Percentiles rank a stretch among this genome's conserved stretches.
These are phyloP conservation scores for Cremastobaeus sp. DNA, from an alignment of 2,888 invertebrate species.

Conservation along the genomic window DNA sequence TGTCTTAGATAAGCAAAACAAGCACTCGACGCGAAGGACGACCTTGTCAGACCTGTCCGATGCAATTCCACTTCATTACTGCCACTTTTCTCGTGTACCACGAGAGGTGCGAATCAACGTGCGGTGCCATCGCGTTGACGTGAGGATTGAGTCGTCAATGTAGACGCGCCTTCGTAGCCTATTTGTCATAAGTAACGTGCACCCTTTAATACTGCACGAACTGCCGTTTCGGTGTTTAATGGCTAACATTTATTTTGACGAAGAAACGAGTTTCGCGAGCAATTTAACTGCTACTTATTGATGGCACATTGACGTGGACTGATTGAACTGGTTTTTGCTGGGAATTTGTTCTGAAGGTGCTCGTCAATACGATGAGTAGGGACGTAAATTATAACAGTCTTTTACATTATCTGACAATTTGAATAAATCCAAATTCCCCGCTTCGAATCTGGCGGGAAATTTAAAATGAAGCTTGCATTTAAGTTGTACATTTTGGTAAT, in stretches of 20 bases:
- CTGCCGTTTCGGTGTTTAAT: slow-evolving; percentile 50
- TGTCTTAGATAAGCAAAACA: slow-evolving; percentile 77
- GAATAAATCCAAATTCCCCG: too few relatives aligned
- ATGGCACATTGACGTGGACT: slow-evolving; percentile 29
- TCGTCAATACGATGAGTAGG: neutral
- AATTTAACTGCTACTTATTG: slow-evolving; percentile 43
- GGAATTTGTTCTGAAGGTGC: neutral
- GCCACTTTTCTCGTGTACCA: slow-evolving; percentile 60
- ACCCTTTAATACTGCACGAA: slow-evolving; percentile 41
- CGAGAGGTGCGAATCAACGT: slow-evolving; percentile 56
- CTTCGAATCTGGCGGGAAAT: too few relatives aligned
- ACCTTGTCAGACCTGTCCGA: slow-evolving; percentile 59
- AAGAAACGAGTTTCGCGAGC: slow-evolving; percentile 40
- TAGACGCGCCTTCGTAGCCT: slow-evolving; percentile 30
- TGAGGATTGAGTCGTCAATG: slow-evolving; percentile 49
- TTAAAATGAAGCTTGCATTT: too few relatives aligned
- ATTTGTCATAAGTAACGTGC: slow-evolving; percentile 43
- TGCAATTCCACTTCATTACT: slow-evolving; percentile 62
- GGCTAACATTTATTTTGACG: slow-evolving; percentile 49
- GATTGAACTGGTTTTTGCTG: slow-evolving; percentile 40
- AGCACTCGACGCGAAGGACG: slow-evolving; percentile 68
- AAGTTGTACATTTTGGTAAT: too few relatives aligned
- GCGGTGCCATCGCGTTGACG: slow-evolving; percentile 35
- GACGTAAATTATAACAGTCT: neutral
- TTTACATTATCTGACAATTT: too few relatives aligned